Evolutionary conservation across 2,888 invertebrate species (phyloP).

Genomic region (Stenodera caucasica): DNA sequence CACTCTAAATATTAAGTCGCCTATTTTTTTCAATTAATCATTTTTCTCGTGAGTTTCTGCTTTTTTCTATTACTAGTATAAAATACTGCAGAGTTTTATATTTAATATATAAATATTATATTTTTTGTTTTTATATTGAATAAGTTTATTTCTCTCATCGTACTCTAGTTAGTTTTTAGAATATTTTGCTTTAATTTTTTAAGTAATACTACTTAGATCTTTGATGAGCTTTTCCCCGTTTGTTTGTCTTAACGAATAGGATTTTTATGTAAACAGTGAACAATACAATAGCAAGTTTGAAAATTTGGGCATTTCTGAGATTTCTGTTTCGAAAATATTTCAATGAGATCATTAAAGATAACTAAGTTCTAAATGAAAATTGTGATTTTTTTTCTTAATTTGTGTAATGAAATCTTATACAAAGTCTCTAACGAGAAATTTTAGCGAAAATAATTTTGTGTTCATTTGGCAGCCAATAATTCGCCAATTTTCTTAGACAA

Average conservation of each 20-base stretch:
- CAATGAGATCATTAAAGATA: background rate
- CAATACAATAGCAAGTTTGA: too few species aligned
- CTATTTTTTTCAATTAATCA: background rate
- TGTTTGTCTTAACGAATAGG: background rate
- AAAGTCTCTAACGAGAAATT: constrained; percentile 16
- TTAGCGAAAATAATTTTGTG: constrained; percentile 36
- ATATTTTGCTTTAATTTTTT: constrained; percentile 17
- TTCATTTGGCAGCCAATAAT: constrained; percentile 45
- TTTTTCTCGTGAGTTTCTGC: constrained; percentile 18
- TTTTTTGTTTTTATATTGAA: constrained; percentile 26
- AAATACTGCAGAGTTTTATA: constrained; percentile 16
- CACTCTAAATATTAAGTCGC: background rate
- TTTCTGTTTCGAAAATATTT: background rate
- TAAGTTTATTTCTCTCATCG: constrained; percentile 26
- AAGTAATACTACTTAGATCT: constrained; percentile 18
- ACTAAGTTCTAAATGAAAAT: background rate
- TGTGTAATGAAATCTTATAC: background rate
- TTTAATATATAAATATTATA: constrained; percentile 15
- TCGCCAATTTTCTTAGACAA: constrained; percentile 33
- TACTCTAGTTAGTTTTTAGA: constrained; percentile 22
- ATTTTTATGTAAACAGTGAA: too few species aligned
- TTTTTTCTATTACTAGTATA: constrained; percentile 18
- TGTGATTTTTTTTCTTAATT: background rate
- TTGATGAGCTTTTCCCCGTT: constrained; percentile 6
- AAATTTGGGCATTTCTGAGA: background rate